Evolutionary conservation across 2,113 vertebrate genomes (phyloP), one percentile per base, ranked within the genome.

Genomic region (Ancistrus triradiatus): DNA sequence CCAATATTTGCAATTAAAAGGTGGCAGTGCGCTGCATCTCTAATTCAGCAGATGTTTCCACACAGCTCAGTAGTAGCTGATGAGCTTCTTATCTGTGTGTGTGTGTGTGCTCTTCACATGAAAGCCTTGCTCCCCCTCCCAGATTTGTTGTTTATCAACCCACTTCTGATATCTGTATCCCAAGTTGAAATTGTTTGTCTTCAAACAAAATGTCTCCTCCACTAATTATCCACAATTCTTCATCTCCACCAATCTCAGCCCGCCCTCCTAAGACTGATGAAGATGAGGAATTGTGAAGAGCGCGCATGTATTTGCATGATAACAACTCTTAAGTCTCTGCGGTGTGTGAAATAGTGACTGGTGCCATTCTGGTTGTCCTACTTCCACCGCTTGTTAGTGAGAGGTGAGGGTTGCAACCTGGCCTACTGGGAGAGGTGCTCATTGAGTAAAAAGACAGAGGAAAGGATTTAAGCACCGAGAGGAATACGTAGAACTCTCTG

Each of bases 241-340:
- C 82, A 83, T 86, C 80, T 86, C 83, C 80, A 74, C 64, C 76
- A 74, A 69, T 80, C 79, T 70, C 35, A 46, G 72, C 68, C 35
- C 4, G 3, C 28, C 42, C 31, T 33, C 51, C 65, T 42, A 3
- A 22, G 55, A 58, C n/a, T 10, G 22, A n/a, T 27, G n/a, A 40
- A 27, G 55, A 58, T 13, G 24, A 43, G 42, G 53, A 40, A 57
- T 35, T 10, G 21, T 35, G 46, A 37, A 68, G 68, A 74, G 78
- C 80, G 76, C 77, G 83, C 83, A 86, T 87, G 53, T 31, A 89
- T 90, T 89, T 83, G 80, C 86, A 90, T 89, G 82, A 82, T 85
- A 86, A 87, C 82, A 74, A 79, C 68, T 75, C 59, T 14, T 65
- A 69, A 74, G 74, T 71, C 76, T 76, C 25, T 15, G 48, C 28